Conservation (phyloP, 2,797 vertebrate species). For the Kryptopterus vitreolus region DNA sequence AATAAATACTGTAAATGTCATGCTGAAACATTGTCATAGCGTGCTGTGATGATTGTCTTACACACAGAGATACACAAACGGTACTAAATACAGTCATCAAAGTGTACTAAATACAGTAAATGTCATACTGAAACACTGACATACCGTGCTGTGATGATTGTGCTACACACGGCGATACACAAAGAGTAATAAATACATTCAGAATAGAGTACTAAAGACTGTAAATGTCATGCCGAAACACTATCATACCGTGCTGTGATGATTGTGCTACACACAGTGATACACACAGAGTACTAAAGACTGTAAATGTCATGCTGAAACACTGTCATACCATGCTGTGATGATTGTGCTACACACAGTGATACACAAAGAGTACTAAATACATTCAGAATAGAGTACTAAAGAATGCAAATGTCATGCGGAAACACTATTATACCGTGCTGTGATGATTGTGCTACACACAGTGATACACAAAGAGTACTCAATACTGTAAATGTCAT, state of each 20-base stretch:
- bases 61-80: not conserved
- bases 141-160: too few relatives aligned
- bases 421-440: not conserved
- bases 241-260: not conserved
- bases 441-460: not conserved
- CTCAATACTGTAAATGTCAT: not conserved
- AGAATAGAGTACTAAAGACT: too few relatives aligned
- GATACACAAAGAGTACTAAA: too few relatives aligned
- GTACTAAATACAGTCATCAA: too few relatives aligned
- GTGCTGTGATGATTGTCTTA: not conserved
- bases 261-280: not conserved
- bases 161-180: not conserved
- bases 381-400: too few relatives aligned
- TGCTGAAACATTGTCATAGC: not conserved
- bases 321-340: not conserved
- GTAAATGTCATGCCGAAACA: not conserved
- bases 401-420: not conserved
- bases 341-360: not conserved
- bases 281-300: not conserved
- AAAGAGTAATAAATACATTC: too few relatives aligned
- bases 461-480: not conserved
- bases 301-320: not conserved
- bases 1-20: not conserved
- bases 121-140: not conserved
- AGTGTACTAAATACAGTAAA: not conserved